A percentile compares a stretch with the other conserved stretches of the same genome.
Conservation (phyloP, 2,113 vertebrate species). For the Heptranchias perlo region DNA sequence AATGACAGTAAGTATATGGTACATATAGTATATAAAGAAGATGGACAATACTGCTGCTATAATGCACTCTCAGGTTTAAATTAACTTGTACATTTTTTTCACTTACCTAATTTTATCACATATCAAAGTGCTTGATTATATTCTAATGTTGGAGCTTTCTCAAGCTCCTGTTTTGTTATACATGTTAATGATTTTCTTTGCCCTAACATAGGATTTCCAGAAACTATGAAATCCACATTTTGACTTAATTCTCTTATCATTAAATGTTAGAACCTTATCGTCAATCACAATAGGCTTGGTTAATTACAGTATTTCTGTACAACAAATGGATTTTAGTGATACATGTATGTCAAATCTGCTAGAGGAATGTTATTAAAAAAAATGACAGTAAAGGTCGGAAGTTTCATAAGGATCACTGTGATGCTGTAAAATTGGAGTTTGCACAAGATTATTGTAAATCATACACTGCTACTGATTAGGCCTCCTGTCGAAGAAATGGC, state of each 20-base stretch:
- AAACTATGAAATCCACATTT: not conserved
- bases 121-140: not conserved
- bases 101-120: not conserved
- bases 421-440: slow-evolving; percentile 12
- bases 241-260: not conserved
- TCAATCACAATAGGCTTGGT: not conserved
- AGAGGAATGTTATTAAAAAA: not conserved
- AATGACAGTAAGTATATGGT: not conserved
- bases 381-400: slow-evolving; percentile 23
- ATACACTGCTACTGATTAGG: not conserved
- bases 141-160: not conserved
- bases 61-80: not conserved
- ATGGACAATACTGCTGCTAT: too few species aligned
- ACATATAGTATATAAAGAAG: not conserved
- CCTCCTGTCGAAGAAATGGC: not conserved
- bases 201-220: not conserved
- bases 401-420: not conserved
- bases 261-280: slow-evolving; percentile 1
- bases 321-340: slow-evolving; percentile 16
- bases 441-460: slow-evolving; percentile 25
- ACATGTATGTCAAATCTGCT: not conserved
- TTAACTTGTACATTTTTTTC: not conserved
- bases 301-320: slow-evolving; percentile 4
- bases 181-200: not conserved
- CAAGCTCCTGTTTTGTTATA: not conserved